phyloP scores from a whole-genome alignment of 2,888 invertebrate genomes.

The Euplagia quadripunctaria region DNA sequence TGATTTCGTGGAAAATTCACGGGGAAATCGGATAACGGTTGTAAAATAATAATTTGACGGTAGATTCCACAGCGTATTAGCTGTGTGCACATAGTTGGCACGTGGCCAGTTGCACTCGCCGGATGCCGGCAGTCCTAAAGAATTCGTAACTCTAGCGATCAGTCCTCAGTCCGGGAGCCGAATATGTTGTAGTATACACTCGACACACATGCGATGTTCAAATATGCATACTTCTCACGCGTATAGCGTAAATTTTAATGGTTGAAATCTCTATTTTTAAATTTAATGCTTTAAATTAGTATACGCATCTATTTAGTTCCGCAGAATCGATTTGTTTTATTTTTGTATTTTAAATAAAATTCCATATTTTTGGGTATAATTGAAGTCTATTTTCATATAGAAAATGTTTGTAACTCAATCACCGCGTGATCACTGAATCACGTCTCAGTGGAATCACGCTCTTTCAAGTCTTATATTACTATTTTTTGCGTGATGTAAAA shows the following conservation, averaged over 20 bases:
- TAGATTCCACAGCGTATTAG: constrained; percentile 72
- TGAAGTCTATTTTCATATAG: too few species aligned
- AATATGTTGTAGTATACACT: not conserved
- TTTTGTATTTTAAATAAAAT: too few species aligned
- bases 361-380: too few species aligned
- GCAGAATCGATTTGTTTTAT: too few species aligned
- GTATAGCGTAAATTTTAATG: not conserved
- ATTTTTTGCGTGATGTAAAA: too few species aligned
- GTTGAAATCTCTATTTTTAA: not conserved
- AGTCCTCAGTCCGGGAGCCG: not conserved
- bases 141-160: constrained; percentile 46
- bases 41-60: constrained; percentile 65
- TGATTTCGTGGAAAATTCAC: constrained; percentile 56
- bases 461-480: too few species aligned
- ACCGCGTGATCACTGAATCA: too few species aligned
- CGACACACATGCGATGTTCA: not conserved
- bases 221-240: not conserved
- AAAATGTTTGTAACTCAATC: too few species aligned
- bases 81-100: constrained; percentile 71
- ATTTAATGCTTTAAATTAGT: too few species aligned
- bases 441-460: too few species aligned
- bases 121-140: constrained; percentile 69
- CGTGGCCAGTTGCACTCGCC: constrained; percentile 76
- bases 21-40: constrained; percentile 57
- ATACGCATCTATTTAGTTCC: too few species aligned